Conservation (phyloP, 2,113 vertebrate species). For the Gadus chalcogrammus region DNA sequence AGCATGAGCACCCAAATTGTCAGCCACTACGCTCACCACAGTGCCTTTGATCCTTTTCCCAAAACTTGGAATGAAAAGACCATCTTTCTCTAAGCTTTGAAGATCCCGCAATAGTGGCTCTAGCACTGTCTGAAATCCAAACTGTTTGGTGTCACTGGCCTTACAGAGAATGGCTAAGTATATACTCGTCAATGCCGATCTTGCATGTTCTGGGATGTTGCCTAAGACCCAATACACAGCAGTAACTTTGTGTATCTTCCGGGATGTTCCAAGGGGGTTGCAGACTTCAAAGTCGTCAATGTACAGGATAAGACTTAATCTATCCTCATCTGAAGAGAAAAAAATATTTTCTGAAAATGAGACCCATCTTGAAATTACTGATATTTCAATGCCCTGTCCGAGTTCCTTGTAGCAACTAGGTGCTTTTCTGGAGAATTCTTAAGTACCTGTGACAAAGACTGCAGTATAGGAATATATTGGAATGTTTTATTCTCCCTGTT, state of each 20-base stretch:
- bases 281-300: background rate
- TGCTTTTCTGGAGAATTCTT: no score
- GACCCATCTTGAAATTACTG: no score
- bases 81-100: conserved; percentile 25
- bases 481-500: background rate
- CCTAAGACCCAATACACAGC: conserved; percentile 32
- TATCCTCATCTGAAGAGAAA: background rate
- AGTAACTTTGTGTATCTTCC: background rate
- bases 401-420: no score
- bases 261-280: background rate
- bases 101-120: conserved; percentile 26
- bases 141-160: conserved; percentile 16
- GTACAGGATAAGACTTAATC: background rate
- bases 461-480: background rate
- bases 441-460: no score
- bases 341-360: no score
- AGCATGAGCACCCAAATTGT: conserved; percentile 27
- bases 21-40: conserved; percentile 23
- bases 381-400: no score
- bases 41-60: conserved; percentile 21
- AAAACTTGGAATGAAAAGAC: conserved; percentile 22
- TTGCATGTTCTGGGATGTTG: conserved; percentile 1
- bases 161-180: conserved; percentile 33
- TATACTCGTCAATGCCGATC: conserved; percentile 3
- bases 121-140: conserved; percentile 25